Percentiles rank a stretch among this genome's conserved stretches.
phyloP scores from a whole-genome alignment of 2,797 vertebrate genomes.

The Falco concolor region DNA sequence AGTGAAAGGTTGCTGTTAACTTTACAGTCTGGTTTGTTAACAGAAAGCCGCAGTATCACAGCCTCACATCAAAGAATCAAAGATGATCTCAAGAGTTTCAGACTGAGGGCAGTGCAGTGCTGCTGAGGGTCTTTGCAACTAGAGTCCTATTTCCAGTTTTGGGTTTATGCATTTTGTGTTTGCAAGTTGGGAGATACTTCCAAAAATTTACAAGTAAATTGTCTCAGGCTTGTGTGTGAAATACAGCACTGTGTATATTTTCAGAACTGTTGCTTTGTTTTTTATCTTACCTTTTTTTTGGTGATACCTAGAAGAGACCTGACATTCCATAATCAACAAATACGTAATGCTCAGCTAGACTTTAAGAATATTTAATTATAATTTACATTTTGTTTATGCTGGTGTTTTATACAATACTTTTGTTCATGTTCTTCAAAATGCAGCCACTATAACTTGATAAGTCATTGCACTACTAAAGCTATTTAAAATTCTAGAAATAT shows the following conservation, averaged over 20 bases:
- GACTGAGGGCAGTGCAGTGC: not conserved
- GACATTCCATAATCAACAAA: conserved; percentile 68
- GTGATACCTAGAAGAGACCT: conserved; percentile 53
- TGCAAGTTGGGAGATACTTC: conserved; percentile 44
- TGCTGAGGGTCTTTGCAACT: not conserved
- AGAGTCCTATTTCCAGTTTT: not conserved
- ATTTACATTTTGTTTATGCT: conserved; percentile 63
- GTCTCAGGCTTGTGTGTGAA: conserved; percentile 72
- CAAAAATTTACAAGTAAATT: conserved; percentile 14
- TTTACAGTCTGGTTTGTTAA: not conserved
- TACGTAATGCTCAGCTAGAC: conserved; percentile 63
- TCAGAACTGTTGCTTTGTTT: conserved; percentile 58
- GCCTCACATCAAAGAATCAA: not conserved
- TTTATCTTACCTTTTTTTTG: conserved; percentile 32
- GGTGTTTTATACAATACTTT: conserved; percentile 61
- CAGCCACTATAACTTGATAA: conserved; percentile 69
- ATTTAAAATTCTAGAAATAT: conserved; percentile 48
- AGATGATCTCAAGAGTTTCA: not conserved
- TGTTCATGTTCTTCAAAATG: conserved; percentile 52
- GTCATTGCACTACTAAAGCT: conserved; percentile 75
- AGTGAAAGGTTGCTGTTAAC: not conserved
- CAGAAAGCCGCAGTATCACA: conserved; percentile 1
- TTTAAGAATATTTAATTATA: conserved; percentile 60
- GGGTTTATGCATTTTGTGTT: conserved; percentile 1
- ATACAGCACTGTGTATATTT: conserved; percentile 63